Evolutionary conservation across 1,140 invertebrate species (phyloP), one percentile per base, ranked within the genome.

Genomic region (Phthorimaea operculella): DNA sequence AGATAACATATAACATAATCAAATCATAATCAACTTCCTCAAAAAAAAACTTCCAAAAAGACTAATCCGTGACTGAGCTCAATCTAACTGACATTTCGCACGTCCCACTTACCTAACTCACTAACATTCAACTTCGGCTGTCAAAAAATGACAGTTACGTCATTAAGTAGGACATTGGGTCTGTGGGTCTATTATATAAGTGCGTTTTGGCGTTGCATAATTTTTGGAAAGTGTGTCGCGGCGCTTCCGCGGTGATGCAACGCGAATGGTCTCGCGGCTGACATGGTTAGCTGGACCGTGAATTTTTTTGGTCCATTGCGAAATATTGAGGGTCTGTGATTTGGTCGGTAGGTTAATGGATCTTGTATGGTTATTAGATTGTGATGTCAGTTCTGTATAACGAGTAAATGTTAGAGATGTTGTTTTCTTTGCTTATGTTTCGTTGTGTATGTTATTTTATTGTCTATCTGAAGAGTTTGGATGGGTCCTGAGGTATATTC

Each of bases 151-250:
- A 64, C 57, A 52, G 55, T 82, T 72, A 77, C 65, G 73, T 79
- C 79, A 82, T 33, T 72, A 62, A 74, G 63, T 81, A 70, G 76
- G 72, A 79, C 74, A 79, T 79, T 76, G 67, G 77, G 79, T 83
- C 77, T 80, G 58, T 74, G 68, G 79, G 63, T 51, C 69, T 65
- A 54, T 82, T 82, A 68, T 68, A 73, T 64, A 82, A 82, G 55
- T 47, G 58, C 48, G 48, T 65, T 78, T 74, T 59, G 69, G 66
- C 55, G 59, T 82, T 82, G 64, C 70, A 70, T 72, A 79, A 80
- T 57, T 63, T 61, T 72, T 76, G 79, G 21, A 80, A 82, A 82
- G 79, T 79, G 66, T 71, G 74, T 63, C 78, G 70, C 50, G 55
- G 34, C 53, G 70, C 72, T 82, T 82, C 79, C 79, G 79, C 57